Evolutionary conservation across 2,797 vertebrate genomes (phyloP).

Genomic region (Vireo griseus): DNA sequence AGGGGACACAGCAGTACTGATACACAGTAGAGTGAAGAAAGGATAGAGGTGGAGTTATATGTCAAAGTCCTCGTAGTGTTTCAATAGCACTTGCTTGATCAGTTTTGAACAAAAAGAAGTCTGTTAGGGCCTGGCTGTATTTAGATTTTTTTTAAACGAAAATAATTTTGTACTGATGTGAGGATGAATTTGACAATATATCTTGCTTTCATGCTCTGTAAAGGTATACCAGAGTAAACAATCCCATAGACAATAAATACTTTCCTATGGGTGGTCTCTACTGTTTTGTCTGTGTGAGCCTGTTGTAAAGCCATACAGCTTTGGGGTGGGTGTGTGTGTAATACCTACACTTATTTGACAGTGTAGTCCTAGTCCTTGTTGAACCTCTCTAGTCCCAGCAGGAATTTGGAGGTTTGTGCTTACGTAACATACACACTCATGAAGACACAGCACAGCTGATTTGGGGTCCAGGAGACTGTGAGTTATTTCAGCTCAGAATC

Average conservation of each 20-base stretch:
- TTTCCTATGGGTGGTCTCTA: not conserved
- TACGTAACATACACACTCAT: accelerated
- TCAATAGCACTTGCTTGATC: not conserved
- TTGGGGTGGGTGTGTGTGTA: not conserved
- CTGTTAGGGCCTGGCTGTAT: not conserved
- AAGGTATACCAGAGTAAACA: not conserved
- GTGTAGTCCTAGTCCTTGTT: not conserved
- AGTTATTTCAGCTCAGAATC: not conserved
- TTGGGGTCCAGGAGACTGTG: not conserved
- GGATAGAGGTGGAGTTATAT: not conserved
- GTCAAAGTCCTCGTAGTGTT: not conserved
- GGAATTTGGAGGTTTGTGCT: not conserved
- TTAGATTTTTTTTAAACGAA: not conserved
- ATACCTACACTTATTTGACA: not conserved
- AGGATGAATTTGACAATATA: not conserved
- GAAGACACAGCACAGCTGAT: not conserved
- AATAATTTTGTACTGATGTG: not conserved
- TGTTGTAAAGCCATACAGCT: not conserved
- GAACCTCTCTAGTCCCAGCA: not conserved
- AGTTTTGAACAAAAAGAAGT: not conserved
- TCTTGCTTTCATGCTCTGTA: not conserved
- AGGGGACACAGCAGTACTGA: not conserved
- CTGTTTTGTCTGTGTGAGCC: not conserved
- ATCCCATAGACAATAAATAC: not conserved
- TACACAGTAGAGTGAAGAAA: not conserved